Evolutionary conservation across 2,113 vertebrate genomes (phyloP), one percentile per base, ranked within the genome.

Genomic region (Sylvilagus bachmani): DNA sequence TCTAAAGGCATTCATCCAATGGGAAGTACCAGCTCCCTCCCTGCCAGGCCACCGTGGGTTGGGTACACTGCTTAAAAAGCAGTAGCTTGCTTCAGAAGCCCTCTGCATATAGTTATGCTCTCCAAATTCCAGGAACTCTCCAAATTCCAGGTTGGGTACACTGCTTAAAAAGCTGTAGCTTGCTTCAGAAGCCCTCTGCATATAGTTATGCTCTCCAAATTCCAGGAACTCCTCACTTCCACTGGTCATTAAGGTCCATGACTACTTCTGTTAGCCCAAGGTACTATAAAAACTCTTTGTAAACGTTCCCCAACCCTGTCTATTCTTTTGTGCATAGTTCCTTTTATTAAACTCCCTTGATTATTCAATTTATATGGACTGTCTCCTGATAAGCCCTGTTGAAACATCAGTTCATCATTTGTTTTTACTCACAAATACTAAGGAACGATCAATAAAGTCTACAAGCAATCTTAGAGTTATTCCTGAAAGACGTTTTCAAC

Each of bases 391-490:
- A 70, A 93, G 16, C n/a, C 10, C 55, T 85, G 49, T 69, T 79
- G 33, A 84, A 2, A 58, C 0, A 25, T 21, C 16, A 82, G 49
- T 67, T 62, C 44, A 67, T 87, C 49, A 38, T 10, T 36, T 51
- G 61, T 49, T 87, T 70, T 71, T 64, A 77, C 67, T 4, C 49
- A 74, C 71, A 67, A 89, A 93, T 64, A 79, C 36, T 86, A 96
- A 86, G 86, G 77, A 70, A 86, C 62, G 81, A 71, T 83, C 62
- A 87, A 62, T 82, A 66, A 86, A 89, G 90, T 92, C 36, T 79
- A 58, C 61, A 62, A 77, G 16, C 38, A 81, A 90, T 55, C 55
- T 82, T 87, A 84, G n/a, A 90, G 36, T 6, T 71, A 36, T 55
- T 89, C 22, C 69, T 49, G 2, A 93, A 75, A 93, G 29, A 38